A percentile compares a stretch with the other conserved stretches of the same genome.
These are phyloP conservation scores for Myzus persicae DNA, from an alignment of 1,140 invertebrate species.

Conservation along the genomic window DNA sequence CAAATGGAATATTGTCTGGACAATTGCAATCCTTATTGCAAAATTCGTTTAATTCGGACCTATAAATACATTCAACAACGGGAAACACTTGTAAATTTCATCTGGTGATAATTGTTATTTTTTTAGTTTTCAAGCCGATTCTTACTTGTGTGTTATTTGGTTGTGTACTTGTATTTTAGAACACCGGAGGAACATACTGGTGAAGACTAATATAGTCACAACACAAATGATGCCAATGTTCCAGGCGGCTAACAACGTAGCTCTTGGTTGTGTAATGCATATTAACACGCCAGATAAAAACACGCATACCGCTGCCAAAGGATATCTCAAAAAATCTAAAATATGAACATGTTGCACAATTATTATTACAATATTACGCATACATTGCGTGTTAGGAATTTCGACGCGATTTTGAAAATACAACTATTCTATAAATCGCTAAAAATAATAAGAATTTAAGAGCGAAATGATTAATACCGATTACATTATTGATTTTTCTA, in stretches of 20 bases:
- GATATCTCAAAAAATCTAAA: constrained; percentile 48
- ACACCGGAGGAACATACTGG: constrained; percentile 38
- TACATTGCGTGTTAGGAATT: background rate
- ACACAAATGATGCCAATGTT: constrained; percentile 49
- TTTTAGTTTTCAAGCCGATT: background rate
- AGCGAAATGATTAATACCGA: background rate
- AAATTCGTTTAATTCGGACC: background rate
- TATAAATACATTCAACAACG: background rate
- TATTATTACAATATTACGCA: background rate
- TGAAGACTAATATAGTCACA: constrained; percentile 44
- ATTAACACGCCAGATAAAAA: constrained; percentile 44
- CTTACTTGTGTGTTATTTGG: constrained; percentile 37
- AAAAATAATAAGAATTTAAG: constrained; percentile 8
- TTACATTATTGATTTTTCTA: background rate
- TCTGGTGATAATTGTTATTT: too few relatives aligned
- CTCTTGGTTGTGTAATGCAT: constrained; percentile 46
- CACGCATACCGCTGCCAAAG: constrained; percentile 42
- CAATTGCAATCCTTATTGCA: constrained; percentile 56
- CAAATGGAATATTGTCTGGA: constrained; percentile 49
- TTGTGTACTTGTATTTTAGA: constrained; percentile 53
- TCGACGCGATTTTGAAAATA: background rate
- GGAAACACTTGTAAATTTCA: background rate
- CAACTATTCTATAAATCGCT: background rate
- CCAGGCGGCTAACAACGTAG: constrained; percentile 47
- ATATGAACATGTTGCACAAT: background rate